A percentile compares a stretch with the other conserved stretches of the same genome.
These are phyloP conservation scores for Calidris pygmaea DNA, from an alignment of 2,113 vertebrate genomes.

Conservation along the genomic window DNA sequence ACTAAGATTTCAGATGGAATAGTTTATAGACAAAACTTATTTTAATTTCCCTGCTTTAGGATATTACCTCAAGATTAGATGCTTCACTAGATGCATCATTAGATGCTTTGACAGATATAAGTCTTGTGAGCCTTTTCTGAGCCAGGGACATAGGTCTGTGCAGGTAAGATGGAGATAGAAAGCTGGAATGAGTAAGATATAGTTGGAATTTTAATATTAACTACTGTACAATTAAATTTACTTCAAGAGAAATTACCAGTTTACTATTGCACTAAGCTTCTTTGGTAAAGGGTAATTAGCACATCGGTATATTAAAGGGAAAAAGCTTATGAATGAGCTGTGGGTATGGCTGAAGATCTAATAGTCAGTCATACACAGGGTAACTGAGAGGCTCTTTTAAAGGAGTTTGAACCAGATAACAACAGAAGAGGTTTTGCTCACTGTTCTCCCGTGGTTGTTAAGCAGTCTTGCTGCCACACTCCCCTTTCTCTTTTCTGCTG, in stretches of 20 bases:
- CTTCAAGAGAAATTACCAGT: background rate
- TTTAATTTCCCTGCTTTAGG: background rate
- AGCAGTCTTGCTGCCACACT: background rate
- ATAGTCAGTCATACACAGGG: background rate
- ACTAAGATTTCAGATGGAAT: background rate
- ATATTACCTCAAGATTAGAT: background rate
- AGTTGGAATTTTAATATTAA: background rate
- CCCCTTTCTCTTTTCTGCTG: background rate
- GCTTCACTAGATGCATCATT: background rate
- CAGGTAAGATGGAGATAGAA: background rate
- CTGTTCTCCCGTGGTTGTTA: background rate
- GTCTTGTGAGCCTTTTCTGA: background rate
- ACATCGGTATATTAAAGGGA: background rate
- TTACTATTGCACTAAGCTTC: background rate
- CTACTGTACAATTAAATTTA: background rate
- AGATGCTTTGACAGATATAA: background rate
- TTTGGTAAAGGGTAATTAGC: background rate
- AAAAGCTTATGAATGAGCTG: background rate
- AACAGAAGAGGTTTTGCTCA: background rate
- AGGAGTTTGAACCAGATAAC: background rate
- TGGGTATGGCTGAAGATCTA: background rate
- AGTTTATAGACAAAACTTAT: background rate
- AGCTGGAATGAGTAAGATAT: background rate
- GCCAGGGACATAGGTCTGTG: background rate
- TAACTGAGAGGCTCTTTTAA: background rate